Conservation (phyloP, 2,888 invertebrate genomes). For the Meteorus cinctellus region DNA sequence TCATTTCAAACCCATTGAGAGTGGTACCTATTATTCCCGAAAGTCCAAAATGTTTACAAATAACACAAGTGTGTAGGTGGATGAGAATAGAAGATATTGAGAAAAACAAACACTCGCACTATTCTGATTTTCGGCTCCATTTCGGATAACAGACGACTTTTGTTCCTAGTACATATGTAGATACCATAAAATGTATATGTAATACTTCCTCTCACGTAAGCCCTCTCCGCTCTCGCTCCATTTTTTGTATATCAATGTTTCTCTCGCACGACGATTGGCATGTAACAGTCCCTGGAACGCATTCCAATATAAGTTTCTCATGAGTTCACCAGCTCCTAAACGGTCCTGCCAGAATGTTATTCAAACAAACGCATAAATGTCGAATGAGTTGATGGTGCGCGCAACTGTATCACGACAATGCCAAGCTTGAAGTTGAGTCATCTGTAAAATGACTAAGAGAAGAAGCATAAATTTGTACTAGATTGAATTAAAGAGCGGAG, state of each 20-base stretch:
- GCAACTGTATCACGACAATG: conserved; percentile 12
- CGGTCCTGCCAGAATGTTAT: conserved; percentile 26
- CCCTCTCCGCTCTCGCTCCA: too few relatives aligned
- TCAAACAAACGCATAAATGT: conserved; percentile 27
- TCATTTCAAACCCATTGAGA: background rate
- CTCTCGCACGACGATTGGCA: background rate
- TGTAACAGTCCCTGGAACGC: conserved; percentile 24
- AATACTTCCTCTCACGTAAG: background rate
- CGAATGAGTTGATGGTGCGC: conserved; percentile 10
- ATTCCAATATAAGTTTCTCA: conserved; percentile 10
- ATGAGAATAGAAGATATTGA: background rate
- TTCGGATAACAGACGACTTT: background rate
- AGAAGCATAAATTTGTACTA: conserved; percentile 30
- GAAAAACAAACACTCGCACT: background rate
- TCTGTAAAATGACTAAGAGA: conserved; percentile 7
- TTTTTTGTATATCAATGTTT: background rate
- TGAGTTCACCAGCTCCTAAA: conserved; percentile 4
- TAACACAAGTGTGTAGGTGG: background rate
- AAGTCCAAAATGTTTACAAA: background rate
- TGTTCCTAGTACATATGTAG: background rate
- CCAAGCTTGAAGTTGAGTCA: conserved; percentile 22
- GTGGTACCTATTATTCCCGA: background rate
- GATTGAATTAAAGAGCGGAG: conserved; percentile 32
- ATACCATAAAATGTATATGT: background rate
- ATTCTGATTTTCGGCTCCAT: background rate